These are phyloP conservation scores for Psittacus erithacus DNA, from an alignment of 2,113 vertebrate genomes.

Conservation along the genomic window DNA sequence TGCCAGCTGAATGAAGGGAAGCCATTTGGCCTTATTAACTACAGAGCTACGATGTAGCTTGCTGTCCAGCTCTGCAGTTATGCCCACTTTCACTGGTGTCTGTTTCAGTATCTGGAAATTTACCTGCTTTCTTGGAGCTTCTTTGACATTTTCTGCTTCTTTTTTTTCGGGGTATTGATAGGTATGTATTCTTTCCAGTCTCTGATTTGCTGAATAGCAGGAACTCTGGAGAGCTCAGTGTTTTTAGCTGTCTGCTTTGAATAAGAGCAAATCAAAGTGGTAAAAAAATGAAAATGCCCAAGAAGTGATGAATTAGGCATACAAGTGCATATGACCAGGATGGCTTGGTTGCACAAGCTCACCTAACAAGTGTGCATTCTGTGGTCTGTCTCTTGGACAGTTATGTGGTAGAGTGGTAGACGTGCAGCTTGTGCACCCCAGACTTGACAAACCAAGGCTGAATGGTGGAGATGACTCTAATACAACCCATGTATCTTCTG, in stretches of 20 bases:
- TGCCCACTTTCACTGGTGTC: not conserved
- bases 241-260: not conserved
- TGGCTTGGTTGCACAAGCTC: not conserved
- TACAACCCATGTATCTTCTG: not conserved
- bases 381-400: not conserved
- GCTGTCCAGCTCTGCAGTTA: not conserved
- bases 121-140: not conserved
- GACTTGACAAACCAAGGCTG: not conserved
- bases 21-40: conserved; percentile 38
- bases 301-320: not conserved
- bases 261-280: not conserved
- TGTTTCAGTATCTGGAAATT: not conserved
- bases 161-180: not conserved
- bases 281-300: not conserved
- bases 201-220: not conserved
- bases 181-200: not conserved
- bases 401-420: not conserved
- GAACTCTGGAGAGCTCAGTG: not conserved
- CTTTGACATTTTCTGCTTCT: not conserved
- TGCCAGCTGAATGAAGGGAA: conserved; percentile 53
- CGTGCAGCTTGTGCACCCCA: not conserved
- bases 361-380: not conserved
- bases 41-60: not conserved
- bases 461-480: not conserved
- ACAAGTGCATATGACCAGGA: not conserved